Percentiles rank a stretch among this genome's conserved stretches.
phyloP scores from a whole-genome alignment of 2,113 vertebrate species.

The Natator depressus region DNA sequence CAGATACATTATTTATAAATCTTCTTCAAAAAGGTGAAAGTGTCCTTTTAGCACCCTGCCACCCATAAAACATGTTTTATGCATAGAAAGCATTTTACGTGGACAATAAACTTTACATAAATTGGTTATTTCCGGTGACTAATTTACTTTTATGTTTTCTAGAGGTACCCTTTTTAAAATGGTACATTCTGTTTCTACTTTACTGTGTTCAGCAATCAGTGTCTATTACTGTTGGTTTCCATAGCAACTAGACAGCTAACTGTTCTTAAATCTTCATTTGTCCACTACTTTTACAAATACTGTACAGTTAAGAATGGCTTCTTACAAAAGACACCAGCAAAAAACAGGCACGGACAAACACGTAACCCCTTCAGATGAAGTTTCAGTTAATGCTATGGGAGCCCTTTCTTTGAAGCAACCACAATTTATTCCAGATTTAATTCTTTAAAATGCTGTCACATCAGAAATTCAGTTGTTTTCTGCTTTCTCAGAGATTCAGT shows the following conservation, averaged over 20 bases:
- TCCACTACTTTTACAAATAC: conserved; percentile 77
- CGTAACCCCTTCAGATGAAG: conserved; percentile 13
- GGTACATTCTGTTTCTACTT: conserved; percentile 75
- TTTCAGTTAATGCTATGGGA: background rate
- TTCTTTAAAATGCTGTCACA: background rate
- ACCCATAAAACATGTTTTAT: conserved; percentile 49
- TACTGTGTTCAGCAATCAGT: conserved; percentile 79
- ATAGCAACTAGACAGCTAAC: conserved; percentile 76
- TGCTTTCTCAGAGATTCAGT: background rate
- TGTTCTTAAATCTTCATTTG: conserved; percentile 81
- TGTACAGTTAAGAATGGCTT: conserved; percentile 47
- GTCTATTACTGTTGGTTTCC: conserved; percentile 79
- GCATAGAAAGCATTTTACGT: conserved; percentile 39
- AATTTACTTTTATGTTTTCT: conserved; percentile 72
- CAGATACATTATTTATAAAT: conserved; percentile 66
- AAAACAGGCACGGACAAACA: conserved; percentile 32
- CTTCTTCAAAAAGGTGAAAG: background rate
- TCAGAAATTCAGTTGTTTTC: background rate
- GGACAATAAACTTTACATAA: conserved; percentile 49
- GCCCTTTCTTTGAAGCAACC: background rate
- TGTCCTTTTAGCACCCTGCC: conserved; percentile 33
- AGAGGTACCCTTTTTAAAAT: conserved; percentile 71
- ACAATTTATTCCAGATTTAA: background rate
- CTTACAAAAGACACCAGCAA: conserved; percentile 14
- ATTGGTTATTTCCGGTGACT: conserved; percentile 46